Base-by-base conservation (phyloP, 2,797 vertebrate genomes). In the Lophius americanus region DNA sequence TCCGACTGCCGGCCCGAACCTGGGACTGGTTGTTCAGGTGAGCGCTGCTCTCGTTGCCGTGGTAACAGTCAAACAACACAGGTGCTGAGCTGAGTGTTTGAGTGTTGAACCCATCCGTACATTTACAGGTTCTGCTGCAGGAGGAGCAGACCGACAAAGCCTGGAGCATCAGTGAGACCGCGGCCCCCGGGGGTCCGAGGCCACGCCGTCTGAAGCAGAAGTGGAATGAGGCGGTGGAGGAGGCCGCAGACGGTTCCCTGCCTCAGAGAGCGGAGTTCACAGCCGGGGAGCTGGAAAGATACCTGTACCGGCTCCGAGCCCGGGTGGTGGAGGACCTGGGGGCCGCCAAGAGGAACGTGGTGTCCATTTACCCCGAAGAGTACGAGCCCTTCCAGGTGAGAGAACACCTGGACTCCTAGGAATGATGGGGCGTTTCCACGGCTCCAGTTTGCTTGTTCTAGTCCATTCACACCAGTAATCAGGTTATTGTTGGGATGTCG, bases 251-350 rank as follows among this genome's bases (percentile, higher is more conserved):
- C 0, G 85, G 91, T 36, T 88, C 95, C 0, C 66, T 97, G 74
- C 95, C 90, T 10, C 93, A 80, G 81, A 87, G 42, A 4, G 78
- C 85, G 0, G 92, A 93, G 57, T 91, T 92, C 52, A 88, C 82
- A 0, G 76, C 68, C 0, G 94, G 93, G 0, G 83, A 90, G 62
- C 79, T 96, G 70, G 84, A 80, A 0, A 66, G 73, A 1, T 94
- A 92, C 75, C 87, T 98, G 85, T 93, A 94, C 60, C 91, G 90
- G 1, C 71, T 96, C 59, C 89, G 92, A 2, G 85, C 78, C 10
- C 83, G 88, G 0, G 61, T 93, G 74, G 90, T 96, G 75, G 95
- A 95, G n/a, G 96, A 98, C 55, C 82, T 98, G 56, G 92, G 92
- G 0, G 90, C 93, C 0, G 95, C 95, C 53, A 89, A 93, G 5